Conservation (phyloP, 2,888 invertebrate genomes). For the Patella pellucida region DNA sequence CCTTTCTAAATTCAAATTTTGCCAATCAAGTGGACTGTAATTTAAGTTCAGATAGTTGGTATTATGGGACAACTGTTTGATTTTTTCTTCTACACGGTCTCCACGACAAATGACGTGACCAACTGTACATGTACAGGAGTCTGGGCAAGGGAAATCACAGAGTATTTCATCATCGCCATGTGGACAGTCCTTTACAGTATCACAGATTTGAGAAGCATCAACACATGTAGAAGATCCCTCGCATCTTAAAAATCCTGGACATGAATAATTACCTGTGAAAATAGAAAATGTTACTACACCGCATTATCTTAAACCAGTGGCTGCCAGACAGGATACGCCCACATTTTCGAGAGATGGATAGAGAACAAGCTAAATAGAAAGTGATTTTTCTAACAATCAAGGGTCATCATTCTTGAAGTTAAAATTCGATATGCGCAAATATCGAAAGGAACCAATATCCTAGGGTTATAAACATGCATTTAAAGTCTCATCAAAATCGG, state of each 20-base stretch:
- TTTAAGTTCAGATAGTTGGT: neutral
- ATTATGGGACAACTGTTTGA: neutral
- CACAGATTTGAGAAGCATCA: constrained; percentile 15
- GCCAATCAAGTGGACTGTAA: neutral
- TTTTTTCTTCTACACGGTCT: neutral
- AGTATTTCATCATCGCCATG: constrained; percentile 21
- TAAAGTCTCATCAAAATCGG: too few relatives aligned
- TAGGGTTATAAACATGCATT: too few relatives aligned
- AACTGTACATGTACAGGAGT: neutral
- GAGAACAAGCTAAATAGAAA: too few relatives aligned
- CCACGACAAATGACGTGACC: neutral
- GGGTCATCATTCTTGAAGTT: too few relatives aligned
- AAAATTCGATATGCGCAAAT: too few relatives aligned
- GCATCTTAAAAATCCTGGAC: constrained; percentile 24
- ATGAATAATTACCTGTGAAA: constrained; percentile 15
- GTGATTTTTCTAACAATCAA: too few relatives aligned
- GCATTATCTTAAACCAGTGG: too few relatives aligned
- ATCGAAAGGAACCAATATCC: too few relatives aligned
- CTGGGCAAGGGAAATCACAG: constrained; percentile 3
- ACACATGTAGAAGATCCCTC: constrained; percentile 13
- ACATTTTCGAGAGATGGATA: too few relatives aligned
- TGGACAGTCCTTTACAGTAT: constrained; percentile 17
- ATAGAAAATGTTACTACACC: too few relatives aligned
- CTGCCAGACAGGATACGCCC: too few relatives aligned
- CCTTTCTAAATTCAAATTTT: neutral